phyloP scores from a whole-genome alignment of 2,888 invertebrate genomes.

The Ischnura elegans region DNA sequence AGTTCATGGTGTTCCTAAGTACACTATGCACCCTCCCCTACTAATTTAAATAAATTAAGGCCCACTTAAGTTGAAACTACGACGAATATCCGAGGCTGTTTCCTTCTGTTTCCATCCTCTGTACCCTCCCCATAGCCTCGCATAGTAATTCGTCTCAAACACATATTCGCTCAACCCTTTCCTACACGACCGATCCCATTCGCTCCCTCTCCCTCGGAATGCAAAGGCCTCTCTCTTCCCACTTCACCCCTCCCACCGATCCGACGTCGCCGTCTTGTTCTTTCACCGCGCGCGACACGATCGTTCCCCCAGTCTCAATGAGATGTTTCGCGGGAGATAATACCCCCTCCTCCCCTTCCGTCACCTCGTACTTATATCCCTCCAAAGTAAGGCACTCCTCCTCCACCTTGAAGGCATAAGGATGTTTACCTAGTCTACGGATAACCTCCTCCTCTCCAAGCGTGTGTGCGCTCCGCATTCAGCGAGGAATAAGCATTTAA shows the following conservation, averaged over 20 bases:
- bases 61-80: too few relatives aligned
- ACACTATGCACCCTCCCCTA: too few relatives aligned
- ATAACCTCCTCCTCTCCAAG: slow-evolving; percentile 7
- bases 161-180: background rate
- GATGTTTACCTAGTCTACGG: background rate
- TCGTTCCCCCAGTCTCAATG: slow-evolving; percentile 15
- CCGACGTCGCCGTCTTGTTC: background rate
- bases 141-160: slow-evolving; percentile 3
- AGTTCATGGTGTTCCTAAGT: too few relatives aligned
- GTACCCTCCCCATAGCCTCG: background rate
- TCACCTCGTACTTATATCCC: background rate
- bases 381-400: background rate
- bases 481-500: background rate
- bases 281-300: background rate
- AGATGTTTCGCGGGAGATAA: slow-evolving; percentile 6
- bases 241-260: background rate
- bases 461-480: background rate
- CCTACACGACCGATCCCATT: background rate
- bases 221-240: background rate
- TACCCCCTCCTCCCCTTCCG: too few relatives aligned
- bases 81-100: background rate
- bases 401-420: background rate
- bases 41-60: too few relatives aligned
- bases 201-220: background rate
- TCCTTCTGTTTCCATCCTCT: background rate